Percentiles rank a stretch among this genome's conserved stretches.
Evolutionary conservation across 2,888 invertebrate species (phyloP).

Genomic region (Beris morrisii): DNA sequence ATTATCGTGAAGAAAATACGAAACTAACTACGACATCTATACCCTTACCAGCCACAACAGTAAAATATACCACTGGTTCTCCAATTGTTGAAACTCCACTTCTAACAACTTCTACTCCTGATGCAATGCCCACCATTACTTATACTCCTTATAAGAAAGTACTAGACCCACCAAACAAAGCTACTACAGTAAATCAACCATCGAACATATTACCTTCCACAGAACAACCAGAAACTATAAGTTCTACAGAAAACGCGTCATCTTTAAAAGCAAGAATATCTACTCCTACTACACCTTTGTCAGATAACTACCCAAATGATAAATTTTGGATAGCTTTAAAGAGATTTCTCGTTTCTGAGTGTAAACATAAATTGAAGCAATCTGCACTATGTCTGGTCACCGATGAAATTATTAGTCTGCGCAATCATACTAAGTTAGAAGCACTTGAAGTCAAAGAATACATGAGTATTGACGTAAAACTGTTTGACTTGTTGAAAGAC

Average conservation of each 20-base stretch:
- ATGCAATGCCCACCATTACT: too few relatives aligned
- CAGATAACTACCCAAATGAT: constrained; percentile 23
- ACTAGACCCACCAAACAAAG: background rate
- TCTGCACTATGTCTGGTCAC: too few relatives aligned
- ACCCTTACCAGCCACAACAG: background rate
- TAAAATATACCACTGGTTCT: background rate
- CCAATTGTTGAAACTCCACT: background rate
- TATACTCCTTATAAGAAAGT: too few relatives aligned
- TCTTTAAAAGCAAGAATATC: too few relatives aligned
- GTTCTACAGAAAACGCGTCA: background rate
- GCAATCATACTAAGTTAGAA: too few relatives aligned
- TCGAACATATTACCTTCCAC: background rate
- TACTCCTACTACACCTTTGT: too few relatives aligned
- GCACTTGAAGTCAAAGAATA: too few relatives aligned
- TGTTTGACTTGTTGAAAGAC: too few relatives aligned
- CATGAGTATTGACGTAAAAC: too few relatives aligned
- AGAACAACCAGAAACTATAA: background rate
- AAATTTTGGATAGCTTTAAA: constrained; percentile 38
- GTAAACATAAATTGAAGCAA: constrained; percentile 9
- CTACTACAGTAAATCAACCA: constrained; percentile 9
- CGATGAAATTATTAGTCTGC: too few relatives aligned
- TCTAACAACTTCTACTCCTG: too few relatives aligned
- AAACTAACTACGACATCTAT: background rate
- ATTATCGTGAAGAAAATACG: too few relatives aligned
- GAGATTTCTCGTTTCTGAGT: constrained; percentile 37